phyloP scores from a whole-genome alignment of 2,797 vertebrate genomes.

The Spinibarbus caldwelli region DNA sequence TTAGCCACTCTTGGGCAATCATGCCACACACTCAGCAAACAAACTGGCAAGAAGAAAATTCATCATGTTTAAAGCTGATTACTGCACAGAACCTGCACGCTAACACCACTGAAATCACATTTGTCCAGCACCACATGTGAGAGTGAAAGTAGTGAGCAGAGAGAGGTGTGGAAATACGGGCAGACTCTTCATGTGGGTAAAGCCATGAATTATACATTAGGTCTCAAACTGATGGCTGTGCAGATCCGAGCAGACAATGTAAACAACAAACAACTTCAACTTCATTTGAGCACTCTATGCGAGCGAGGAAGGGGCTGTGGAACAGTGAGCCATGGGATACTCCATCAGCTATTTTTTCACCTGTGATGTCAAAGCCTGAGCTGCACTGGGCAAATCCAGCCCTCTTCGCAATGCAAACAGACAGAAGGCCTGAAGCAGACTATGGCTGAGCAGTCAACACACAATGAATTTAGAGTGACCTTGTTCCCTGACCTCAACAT shows the following conservation, averaged over 20 bases:
- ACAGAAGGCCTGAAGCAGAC: constrained; percentile 42
- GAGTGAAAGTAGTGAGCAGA: constrained; percentile 15
- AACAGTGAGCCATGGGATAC: constrained; percentile 74
- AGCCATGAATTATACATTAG: constrained; percentile 75
- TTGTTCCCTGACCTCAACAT: constrained; percentile 39
- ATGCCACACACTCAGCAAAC: constrained; percentile 22
- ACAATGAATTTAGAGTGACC: constrained; percentile 25
- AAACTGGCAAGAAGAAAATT: background rate
- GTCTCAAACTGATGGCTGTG: constrained; percentile 71
- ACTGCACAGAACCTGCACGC: background rate
- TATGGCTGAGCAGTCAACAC: constrained; percentile 39
- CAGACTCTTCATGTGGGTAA: constrained; percentile 48
- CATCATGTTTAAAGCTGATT: constrained; percentile 39
- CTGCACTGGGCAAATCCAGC: constrained; percentile 43
- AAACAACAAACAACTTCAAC: constrained; percentile 76
- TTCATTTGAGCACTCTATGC: constrained; percentile 71
- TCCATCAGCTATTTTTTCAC: constrained; percentile 82
- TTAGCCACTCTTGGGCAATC: constrained; percentile 33
- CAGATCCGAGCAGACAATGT: constrained; percentile 72
- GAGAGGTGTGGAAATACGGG: background rate
- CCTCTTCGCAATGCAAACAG: constrained; percentile 49
- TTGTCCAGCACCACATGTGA: constrained; percentile 9
- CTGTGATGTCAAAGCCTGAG: constrained; percentile 77
- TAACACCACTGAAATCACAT: constrained; percentile 26
- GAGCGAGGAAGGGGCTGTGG: constrained; percentile 50